Percentiles rank a stretch among this genome's conserved stretches.
phyloP scores from a whole-genome alignment of 2,888 invertebrate genomes.

The Sialis fuliginosa region DNA sequence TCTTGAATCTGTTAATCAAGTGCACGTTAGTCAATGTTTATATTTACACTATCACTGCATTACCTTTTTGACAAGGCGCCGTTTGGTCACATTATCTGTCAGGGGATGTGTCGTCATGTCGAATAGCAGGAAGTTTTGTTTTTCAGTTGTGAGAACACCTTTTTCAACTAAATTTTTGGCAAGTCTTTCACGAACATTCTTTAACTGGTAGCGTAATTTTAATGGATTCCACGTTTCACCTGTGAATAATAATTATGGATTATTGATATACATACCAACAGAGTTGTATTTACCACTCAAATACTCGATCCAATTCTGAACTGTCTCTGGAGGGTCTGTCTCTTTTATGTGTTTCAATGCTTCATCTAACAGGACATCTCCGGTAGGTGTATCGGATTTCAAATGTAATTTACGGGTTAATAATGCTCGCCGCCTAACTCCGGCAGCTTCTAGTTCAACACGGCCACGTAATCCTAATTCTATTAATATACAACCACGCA shows the following conservation, averaged over 20 bases:
- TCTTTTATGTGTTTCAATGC: conserved; percentile 96
- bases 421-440: conserved; percentile 86
- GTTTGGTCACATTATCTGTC: conserved; percentile 87
- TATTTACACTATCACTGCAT: neutral
- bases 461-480: conserved; percentile 90
- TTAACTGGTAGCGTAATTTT: conserved; percentile 92
- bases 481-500: conserved; percentile 95
- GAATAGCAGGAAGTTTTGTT: conserved; percentile 97
- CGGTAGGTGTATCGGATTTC: conserved; percentile 84
- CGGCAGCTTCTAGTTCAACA: conserved; percentile 89
- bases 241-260: conserved; percentile 21
- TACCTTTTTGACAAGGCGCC: conserved; percentile 90
- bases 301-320: conserved; percentile 99
- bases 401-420: conserved; percentile 68
- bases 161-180: conserved; percentile 99
- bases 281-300: conserved; percentile 60
- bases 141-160: conserved; percentile 96
- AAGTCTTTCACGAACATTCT: conserved; percentile 95
- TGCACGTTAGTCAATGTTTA: neutral
- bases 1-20: conserved; percentile 68
- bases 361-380: conserved; percentile 89
- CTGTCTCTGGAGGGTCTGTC: conserved; percentile 91
- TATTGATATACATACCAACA: neutral
- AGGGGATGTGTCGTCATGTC: conserved; percentile 99
- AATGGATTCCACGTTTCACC: conserved; percentile 99